phyloP scores from a whole-genome alignment of 2,888 invertebrate species.

The Acanthosepion lycidas region DNA sequence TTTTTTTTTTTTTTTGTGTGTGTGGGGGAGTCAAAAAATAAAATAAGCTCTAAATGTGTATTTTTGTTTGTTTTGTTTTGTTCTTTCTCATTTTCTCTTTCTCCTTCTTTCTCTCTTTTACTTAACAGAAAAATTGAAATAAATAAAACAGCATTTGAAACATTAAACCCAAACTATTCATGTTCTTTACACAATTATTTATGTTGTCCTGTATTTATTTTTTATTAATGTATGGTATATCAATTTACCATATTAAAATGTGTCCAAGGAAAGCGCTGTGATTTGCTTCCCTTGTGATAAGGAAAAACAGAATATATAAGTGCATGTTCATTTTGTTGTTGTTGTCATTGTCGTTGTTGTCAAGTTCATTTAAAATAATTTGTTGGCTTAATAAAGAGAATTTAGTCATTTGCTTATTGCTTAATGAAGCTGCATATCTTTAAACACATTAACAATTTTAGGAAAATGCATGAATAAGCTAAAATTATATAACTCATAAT shows the following conservation, averaged over 20 bases:
- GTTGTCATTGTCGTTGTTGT: background rate
- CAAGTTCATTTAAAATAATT: background rate
- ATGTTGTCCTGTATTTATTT: constrained; percentile 11
- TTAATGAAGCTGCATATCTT: background rate
- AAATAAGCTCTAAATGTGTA: constrained; percentile 20
- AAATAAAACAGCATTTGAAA: background rate
- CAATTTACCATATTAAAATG: background rate
- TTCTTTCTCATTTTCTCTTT: background rate
- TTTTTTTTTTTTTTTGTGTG: too few species aligned
- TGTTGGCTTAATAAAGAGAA: background rate
- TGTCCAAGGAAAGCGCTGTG: background rate
- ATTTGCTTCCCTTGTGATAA: background rate
- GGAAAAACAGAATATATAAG: background rate
- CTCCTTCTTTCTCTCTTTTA: background rate
- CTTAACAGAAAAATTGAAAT: background rate
- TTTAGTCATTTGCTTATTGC: background rate
- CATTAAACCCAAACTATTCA: constrained; percentile 6
- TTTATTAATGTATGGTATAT: background rate
- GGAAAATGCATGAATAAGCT: too few species aligned
- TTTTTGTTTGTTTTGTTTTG: background rate
- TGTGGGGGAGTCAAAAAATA: background rate
- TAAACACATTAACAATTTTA: too few species aligned
- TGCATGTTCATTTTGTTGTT: background rate
- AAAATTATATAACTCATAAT: too few species aligned
- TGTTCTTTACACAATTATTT: constrained; percentile 8